Conservation (phyloP, 2,797 vertebrate genomes). For the Acrossocheilus fasciatus region DNA sequence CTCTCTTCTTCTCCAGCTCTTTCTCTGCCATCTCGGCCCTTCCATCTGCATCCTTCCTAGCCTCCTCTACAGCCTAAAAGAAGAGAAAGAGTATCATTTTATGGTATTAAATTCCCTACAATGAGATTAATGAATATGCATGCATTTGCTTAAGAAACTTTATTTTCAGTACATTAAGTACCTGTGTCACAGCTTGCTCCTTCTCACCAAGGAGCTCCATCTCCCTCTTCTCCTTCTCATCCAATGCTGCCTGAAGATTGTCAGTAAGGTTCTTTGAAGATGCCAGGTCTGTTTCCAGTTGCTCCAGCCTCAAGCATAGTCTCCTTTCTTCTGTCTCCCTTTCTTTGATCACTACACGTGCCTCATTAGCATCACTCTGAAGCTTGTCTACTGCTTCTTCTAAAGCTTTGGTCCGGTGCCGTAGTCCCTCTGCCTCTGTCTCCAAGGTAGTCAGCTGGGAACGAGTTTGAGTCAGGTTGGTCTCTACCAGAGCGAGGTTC, state of each 20-base stretch:
- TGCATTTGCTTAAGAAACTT: neutral
- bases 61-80: constrained; percentile 85
- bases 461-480: constrained; percentile 70
- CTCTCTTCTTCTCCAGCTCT: constrained; percentile 79
- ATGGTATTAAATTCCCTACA: neutral
- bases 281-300: constrained; percentile 88
- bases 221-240: constrained; percentile 88
- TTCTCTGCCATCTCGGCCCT: constrained; percentile 81
- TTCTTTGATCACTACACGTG: constrained; percentile 76
- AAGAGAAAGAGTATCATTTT: constrained; percentile 12
- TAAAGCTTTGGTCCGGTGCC: constrained; percentile 76
- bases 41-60: constrained; percentile 79
- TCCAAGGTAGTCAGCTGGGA: constrained; percentile 74
- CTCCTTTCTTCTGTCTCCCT: constrained; percentile 85
- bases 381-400: constrained; percentile 81
- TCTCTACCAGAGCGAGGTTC: constrained; percentile 71
- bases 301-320: constrained; percentile 84
- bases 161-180: constrained; percentile 47
- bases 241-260: constrained; percentile 83
- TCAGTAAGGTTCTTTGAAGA: constrained; percentile 85
- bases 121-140: neutral
- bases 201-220: constrained; percentile 87
- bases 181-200: constrained; percentile 87
- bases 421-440: constrained; percentile 78
- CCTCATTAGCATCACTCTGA: constrained; percentile 75